These are phyloP conservation scores for Polypterus senegalus DNA, from an alignment of 2,113 vertebrate genomes.

Conservation along the genomic window DNA sequence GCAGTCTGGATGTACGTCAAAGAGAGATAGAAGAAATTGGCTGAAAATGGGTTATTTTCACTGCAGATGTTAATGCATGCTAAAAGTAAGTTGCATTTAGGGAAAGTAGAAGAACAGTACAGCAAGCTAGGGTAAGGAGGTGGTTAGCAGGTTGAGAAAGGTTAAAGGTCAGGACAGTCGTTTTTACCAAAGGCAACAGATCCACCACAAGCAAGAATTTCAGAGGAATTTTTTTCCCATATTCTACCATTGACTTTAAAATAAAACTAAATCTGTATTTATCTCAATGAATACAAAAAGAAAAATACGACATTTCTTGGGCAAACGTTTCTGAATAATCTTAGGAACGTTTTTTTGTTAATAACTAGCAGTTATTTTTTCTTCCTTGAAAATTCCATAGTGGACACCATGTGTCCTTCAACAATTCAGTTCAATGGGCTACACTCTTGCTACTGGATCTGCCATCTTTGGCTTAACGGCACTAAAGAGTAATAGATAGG, in stretches of 20 bases:
- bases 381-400: too few species aligned
- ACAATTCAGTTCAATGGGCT: too few species aligned
- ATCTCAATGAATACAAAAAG: too few species aligned
- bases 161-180: conserved; percentile 30
- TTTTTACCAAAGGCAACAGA: conserved; percentile 31
- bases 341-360: too few species aligned
- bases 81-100: conserved; percentile 99
- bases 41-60: conserved; percentile 70
- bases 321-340: too few species aligned
- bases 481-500: conserved; percentile 32
- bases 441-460: conserved; percentile 35
- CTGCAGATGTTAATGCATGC: conserved; percentile 85
- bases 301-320: too few species aligned
- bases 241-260: conserved; percentile 18
- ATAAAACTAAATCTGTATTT: too few species aligned
- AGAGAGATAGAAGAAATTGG: conserved; percentile 66
- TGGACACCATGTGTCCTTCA: too few species aligned
- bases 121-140: conserved; percentile 57
- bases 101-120: conserved; percentile 86
- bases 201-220: neutral
- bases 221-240: too few species aligned
- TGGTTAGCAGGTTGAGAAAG: conserved; percentile 33
- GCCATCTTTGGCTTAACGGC: conserved; percentile 54
- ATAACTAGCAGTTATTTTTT: too few species aligned
- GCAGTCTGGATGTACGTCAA: conserved; percentile 88